Conservation (phyloP, 2,113 vertebrate genomes). For the Paralichthys olivaceus region DNA sequence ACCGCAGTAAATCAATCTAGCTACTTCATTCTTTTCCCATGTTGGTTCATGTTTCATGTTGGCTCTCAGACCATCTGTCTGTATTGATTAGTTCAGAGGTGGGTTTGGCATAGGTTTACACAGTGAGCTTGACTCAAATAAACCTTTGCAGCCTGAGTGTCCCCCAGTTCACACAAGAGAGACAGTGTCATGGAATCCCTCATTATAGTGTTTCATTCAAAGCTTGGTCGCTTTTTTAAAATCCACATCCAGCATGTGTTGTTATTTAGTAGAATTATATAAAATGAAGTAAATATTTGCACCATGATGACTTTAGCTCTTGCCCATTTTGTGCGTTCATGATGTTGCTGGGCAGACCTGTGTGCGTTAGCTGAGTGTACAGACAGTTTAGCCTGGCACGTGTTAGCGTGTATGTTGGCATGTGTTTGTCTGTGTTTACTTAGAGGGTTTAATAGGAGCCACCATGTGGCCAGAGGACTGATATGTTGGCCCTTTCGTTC, state of each 20-base stretch:
- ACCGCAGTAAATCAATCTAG: conserved; percentile 74
- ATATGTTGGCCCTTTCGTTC: conserved; percentile 42
- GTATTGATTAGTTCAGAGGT: conserved; percentile 71
- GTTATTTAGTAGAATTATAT: not conserved
- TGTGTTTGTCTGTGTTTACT: conserved; percentile 65
- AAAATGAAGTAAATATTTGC: not conserved
- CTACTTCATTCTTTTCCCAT: conserved; percentile 71
- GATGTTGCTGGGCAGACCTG: conserved; percentile 35
- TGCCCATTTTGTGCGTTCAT: not conserved
- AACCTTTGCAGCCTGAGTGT: conserved; percentile 12
- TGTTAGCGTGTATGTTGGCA: conserved; percentile 48
- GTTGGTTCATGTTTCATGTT: conserved; percentile 77
- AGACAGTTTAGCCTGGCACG: conserved; percentile 31
- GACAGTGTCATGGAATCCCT: not conserved
- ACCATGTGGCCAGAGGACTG: conserved; percentile 45
- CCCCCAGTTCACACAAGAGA: not conserved
- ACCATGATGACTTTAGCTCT: not conserved
- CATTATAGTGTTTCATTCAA: not conserved
- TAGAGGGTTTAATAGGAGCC: conserved; percentile 45
- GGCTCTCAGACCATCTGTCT: conserved; percentile 69
- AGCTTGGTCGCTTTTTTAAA: not conserved
- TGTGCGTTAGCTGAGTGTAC: not conserved
- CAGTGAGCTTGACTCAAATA: conserved; percentile 31
- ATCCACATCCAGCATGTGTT: not conserved
- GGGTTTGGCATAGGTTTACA: conserved; percentile 52